Evolutionary conservation across 1,140 invertebrate species (phyloP).

Genomic region (Potamilus streckersoni): DNA sequence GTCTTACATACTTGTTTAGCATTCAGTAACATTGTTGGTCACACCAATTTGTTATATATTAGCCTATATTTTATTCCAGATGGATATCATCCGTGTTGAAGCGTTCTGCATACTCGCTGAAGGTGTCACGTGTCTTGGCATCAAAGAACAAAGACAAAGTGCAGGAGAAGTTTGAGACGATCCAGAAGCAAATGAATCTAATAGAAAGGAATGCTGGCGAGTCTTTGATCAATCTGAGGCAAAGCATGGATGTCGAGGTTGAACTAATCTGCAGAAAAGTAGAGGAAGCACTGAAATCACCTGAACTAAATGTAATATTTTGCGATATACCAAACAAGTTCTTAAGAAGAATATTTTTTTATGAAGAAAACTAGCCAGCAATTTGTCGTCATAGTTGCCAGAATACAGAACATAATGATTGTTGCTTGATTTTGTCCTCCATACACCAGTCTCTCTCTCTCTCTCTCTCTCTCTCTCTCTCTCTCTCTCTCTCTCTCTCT

Average conservation of each 20-base stretch:
- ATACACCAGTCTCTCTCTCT: no score
- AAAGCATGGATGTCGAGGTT: constrained; percentile 10
- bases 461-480: no score
- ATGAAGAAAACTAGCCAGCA: no score
- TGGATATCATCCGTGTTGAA: constrained; percentile 25
- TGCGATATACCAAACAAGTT: no score
- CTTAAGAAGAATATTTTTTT: no score
- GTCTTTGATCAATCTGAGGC: constrained; percentile 11
- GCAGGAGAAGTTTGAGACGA: constrained; percentile 6
- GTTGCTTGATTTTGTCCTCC: no score
- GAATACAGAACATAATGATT: no score
- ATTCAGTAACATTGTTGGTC: no score
- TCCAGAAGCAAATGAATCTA: constrained; percentile 12
- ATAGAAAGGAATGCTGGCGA: constrained; percentile 19
- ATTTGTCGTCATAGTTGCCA: no score
- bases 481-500: no score
- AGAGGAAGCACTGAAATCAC: constrained; percentile 14
- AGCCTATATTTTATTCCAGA: neutral
- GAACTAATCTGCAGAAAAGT: constrained; percentile 10
- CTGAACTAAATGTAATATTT: neutral
- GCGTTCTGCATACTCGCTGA: constrained; percentile 13
- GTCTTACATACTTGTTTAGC: no score
- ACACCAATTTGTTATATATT: neutral
- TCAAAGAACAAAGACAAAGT: constrained; percentile 29
- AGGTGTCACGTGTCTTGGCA: constrained; percentile 25